Evolutionary conservation across 2,797 vertebrate species (phyloP).

Genomic region (Rhabdophis nuchalis): DNA sequence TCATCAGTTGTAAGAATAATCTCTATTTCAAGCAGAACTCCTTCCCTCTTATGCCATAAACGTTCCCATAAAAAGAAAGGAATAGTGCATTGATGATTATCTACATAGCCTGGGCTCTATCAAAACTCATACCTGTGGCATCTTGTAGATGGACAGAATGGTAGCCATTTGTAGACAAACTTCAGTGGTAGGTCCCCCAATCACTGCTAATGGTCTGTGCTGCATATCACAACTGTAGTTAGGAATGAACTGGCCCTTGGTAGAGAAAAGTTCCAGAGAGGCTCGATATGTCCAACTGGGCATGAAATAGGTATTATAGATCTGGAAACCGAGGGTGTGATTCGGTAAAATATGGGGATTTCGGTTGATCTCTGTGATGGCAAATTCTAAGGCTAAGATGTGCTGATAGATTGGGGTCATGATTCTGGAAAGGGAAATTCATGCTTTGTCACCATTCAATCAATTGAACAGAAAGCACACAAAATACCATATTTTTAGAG

Average conservation of each 20-base stretch:
- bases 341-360: neutral
- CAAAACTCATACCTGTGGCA: neutral
- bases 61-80: neutral
- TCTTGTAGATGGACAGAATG: neutral
- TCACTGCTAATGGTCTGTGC: neutral
- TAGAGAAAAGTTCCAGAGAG: neutral
- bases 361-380: neutral
- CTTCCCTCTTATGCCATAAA: neutral
- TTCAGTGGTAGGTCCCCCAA: neutral
- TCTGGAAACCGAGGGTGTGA: neutral
- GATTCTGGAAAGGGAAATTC: neutral
- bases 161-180: neutral
- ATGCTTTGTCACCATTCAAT: neutral
- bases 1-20: neutral
- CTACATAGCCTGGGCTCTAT: neutral
- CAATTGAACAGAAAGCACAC: neutral
- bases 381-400: neutral
- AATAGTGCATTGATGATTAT: neutral
- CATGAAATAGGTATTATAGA: neutral
- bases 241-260: neutral
- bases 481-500: neutral
- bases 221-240: neutral
- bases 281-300: neutral
- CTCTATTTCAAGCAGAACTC: neutral
- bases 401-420: neutral